Base-by-base conservation (phyloP, 1,140 invertebrate species). In the Meloidogyne hapla region DNA sequence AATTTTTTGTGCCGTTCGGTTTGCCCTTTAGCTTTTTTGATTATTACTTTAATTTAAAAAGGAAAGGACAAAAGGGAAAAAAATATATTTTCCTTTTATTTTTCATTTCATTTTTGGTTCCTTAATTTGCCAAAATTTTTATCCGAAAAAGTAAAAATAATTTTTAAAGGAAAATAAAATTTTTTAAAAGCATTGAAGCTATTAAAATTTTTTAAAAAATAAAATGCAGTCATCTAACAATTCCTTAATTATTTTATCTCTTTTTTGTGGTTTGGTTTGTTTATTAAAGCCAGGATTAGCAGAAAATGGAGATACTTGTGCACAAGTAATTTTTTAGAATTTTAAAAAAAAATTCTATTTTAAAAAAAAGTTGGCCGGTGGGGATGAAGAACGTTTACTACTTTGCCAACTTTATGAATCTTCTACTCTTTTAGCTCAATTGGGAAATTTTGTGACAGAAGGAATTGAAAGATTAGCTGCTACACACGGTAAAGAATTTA, bases 351-450 rank as follows among this genome's bases (percentile, higher is more conserved):
- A 56, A 56, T 56, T 56, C 8, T 42, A 42, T 42, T 42, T 42
- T 56, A 56, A 45, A 45, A 15, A 45, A n/a, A 13, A 63, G 75
- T 28, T 76, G 42, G 76, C 62, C 61, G 74, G 33, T 38, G 62
- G 77, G 23, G 85, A 85, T 66, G 78, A 85, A 67, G 79, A 85
- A 48, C 74, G 83, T 61, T 21, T 74, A 62, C 64, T 86, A 25
- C 73, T 85, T 42, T 85, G 84, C 64, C 84, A 85, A 70, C 68
- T 85, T 42, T 83, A 84, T 67, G 83, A 85, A 76, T 80, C 70
- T 74, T 79, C 81, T 33, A 69, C 78, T 13, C 66, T 87, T 23
- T 75, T 85, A 12, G 77, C 80, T 25, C 83, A 85, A 72, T 72
- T 85, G 9, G 84, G 84, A n/a, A 79, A 72, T 18, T 67, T 85